Percentiles rank a stretch among this genome's conserved stretches.
phyloP scores from a whole-genome alignment of 1,140 invertebrate species.

The Drosophila baimaii region DNA sequence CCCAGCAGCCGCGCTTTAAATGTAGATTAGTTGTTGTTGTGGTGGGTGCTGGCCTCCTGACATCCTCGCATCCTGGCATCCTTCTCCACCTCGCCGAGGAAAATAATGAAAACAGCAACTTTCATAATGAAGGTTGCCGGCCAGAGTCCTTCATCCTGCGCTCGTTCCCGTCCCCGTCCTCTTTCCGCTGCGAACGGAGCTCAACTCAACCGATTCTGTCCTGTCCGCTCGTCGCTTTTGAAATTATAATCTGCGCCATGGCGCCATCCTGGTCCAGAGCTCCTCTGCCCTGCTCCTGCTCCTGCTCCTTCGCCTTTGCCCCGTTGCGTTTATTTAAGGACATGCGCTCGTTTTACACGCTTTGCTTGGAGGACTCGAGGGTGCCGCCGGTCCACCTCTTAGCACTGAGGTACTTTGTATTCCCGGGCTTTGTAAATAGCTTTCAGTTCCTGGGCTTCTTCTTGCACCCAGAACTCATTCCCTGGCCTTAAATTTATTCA shows the following conservation, averaged over 20 bases:
- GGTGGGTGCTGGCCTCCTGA: slow-evolving; percentile 43
- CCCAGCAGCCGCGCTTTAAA: slow-evolving; percentile 57
- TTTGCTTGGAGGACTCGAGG: slow-evolving; percentile 58
- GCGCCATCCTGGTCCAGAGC: slow-evolving; percentile 36
- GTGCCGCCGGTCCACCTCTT: slow-evolving; percentile 12
- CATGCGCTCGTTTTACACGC: slow-evolving; percentile 73
- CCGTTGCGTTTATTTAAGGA: slow-evolving; percentile 72
- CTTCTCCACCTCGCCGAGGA: slow-evolving; percentile 50
- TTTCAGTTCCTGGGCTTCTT: slow-evolving; percentile 66
- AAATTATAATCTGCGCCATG: slow-evolving; percentile 84
- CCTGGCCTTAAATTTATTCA: slow-evolving; percentile 71
- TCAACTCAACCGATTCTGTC: slow-evolving; percentile 48
- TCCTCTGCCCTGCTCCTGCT: neutral
- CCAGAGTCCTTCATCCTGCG: slow-evolving; percentile 29
- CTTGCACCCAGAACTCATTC: slow-evolving; percentile 11
- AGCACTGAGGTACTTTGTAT: slow-evolving; percentile 34
- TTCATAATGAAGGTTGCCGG: slow-evolving; percentile 75
- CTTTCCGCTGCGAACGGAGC: slow-evolving; percentile 27
- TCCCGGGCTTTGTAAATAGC: slow-evolving; percentile 55
- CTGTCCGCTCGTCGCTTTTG: slow-evolving; percentile 71
- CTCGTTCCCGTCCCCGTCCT: slow-evolving; percentile 5
- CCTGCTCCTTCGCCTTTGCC: slow-evolving; percentile 35
- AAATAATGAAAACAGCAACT: slow-evolving; percentile 84
- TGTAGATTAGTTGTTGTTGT: slow-evolving; percentile 80
- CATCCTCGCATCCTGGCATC: slow-evolving; percentile 13